Evolutionary conservation across 2,797 vertebrate genomes (phyloP), one percentile per base, ranked within the genome.

Genomic region (Cyclopterus lumpus): DNA sequence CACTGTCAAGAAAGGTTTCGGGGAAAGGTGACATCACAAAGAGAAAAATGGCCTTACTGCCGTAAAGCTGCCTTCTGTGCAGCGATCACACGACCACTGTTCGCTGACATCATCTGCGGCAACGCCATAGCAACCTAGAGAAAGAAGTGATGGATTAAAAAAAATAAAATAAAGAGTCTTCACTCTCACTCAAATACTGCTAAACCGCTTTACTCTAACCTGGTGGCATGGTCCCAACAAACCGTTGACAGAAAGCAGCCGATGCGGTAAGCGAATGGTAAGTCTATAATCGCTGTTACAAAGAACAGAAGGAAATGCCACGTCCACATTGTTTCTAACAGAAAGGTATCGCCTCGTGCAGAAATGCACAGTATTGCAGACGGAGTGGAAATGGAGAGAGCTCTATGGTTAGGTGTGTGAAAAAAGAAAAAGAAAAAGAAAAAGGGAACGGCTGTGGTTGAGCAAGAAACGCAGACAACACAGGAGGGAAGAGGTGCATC

Each of bases 91-190:
- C 0, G 95, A 94, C 97, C 98, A 99, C 71, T 94, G 94, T 28
- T 94, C 91, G 24, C 73, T 82, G 80, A 97, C 92, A 70, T 97
- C 95, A 42, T 94, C 91, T 79, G 95, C 94, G 77, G 95, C 92
- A 76, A 98, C 93, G 67, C 98, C 97, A 49, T 99, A 99, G 92
- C 97, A 99, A 95, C 97, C 98, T 99, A 79, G 51, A 72, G 64
- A 11, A 85, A 62, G 11, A 84, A 62, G n/a, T 1, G 38, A 79
- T n/a, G 8, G 54, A 65, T 44, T 3, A 22, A 75, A 72, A 20
- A 46, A 42, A 18, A 51, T 55, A 34, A 34, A 34, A 34, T 34
- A 34, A 34, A 34, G 38, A 38, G 71, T 59, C 11, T 15, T 64
- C 12, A 48, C 44, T 46, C 8, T 26, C 9, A 38, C 53, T 75